Percentiles rank a stretch among this genome's conserved stretches.
Evolutionary conservation across 2,797 vertebrate species (phyloP).

Genomic region (Hypotaenidia philippensis): DNA sequence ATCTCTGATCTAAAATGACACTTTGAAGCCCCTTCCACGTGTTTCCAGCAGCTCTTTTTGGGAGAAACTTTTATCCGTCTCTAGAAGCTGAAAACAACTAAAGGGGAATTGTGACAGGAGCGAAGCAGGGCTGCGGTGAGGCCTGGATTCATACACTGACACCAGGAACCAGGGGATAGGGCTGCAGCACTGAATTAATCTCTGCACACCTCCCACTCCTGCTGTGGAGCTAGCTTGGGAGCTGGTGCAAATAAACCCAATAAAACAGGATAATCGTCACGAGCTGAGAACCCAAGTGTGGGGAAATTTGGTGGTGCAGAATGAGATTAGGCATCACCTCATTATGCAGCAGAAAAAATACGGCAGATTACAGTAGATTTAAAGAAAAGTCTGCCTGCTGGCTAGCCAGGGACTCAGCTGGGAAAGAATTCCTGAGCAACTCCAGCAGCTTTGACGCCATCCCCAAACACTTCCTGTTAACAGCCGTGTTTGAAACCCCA

Average conservation of each 20-base stretch:
- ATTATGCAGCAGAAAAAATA: conserved; percentile 46
- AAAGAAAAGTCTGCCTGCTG: conserved; percentile 36
- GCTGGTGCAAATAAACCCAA: conserved; percentile 41
- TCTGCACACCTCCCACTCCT: background rate
- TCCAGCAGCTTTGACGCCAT: conserved; percentile 38
- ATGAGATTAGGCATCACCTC: background rate
- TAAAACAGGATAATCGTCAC: background rate
- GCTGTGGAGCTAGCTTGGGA: background rate
- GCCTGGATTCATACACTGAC: background rate
- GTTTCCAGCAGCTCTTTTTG: background rate
- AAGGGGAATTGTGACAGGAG: background rate
- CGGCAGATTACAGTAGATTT: conserved; percentile 22
- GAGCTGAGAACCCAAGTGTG: conserved; percentile 29
- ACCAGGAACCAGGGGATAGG: background rate
- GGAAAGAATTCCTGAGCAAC: conserved; percentile 19
- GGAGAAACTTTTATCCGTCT: background rate
- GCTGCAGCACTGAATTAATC: background rate
- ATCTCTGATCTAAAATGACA: background rate
- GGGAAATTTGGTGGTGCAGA: conserved; percentile 38
- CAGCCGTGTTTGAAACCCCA: conserved; percentile 28
- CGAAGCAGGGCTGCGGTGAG: background rate
- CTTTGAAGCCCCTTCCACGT: background rate
- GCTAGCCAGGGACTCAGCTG: conserved; percentile 30
- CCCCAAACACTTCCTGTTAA: conserved; percentile 67
- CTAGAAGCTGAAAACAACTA: background rate